Evolutionary conservation across 2,888 invertebrate species (phyloP).

Genomic region (Phania funesta): DNA sequence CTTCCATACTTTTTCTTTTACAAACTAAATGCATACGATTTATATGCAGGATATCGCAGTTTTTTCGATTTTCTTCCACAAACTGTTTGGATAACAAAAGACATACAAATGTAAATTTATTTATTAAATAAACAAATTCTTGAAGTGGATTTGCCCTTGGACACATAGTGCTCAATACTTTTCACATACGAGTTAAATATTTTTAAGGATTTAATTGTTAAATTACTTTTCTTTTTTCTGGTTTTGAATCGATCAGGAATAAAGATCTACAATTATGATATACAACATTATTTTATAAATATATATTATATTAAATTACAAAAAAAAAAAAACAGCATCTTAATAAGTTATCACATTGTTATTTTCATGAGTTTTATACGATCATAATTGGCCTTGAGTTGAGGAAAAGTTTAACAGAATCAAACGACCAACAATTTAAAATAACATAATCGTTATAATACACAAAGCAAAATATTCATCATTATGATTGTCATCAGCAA

Average conservation of each 20-base stretch:
- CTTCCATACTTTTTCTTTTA: conserved; percentile 40
- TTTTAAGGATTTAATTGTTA: conserved; percentile 45
- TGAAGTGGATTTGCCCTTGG: conserved; percentile 31
- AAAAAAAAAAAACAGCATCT: conserved; percentile 74
- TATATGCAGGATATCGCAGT: conserved; percentile 59
- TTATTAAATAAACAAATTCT: conserved; percentile 38
- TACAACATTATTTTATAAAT: conserved; percentile 6
- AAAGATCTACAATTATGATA: conserved; percentile 38
- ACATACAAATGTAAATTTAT: conserved; percentile 4
- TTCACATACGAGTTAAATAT: conserved; percentile 22
- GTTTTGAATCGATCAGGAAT: conserved; percentile 26
- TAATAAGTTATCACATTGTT: conserved; percentile 76
- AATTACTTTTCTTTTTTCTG: conserved; percentile 55
- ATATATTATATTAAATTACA: conserved; percentile 18
- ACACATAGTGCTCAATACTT: conserved; percentile 54
- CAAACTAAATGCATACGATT: conserved; percentile 54
- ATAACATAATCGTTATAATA: background rate
- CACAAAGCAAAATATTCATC: conserved; percentile 4
- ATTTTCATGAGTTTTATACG: conserved; percentile 76
- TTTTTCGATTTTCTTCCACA: conserved; percentile 49
- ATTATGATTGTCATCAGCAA: conserved; percentile 4
- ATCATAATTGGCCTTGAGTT: conserved; percentile 63
- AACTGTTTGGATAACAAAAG: conserved; percentile 9
- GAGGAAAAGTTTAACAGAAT: conserved; percentile 10
- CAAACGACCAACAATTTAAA: background rate